Base-by-base conservation (phyloP, 1,140 invertebrate species). In the Cydia splendana region DNA sequence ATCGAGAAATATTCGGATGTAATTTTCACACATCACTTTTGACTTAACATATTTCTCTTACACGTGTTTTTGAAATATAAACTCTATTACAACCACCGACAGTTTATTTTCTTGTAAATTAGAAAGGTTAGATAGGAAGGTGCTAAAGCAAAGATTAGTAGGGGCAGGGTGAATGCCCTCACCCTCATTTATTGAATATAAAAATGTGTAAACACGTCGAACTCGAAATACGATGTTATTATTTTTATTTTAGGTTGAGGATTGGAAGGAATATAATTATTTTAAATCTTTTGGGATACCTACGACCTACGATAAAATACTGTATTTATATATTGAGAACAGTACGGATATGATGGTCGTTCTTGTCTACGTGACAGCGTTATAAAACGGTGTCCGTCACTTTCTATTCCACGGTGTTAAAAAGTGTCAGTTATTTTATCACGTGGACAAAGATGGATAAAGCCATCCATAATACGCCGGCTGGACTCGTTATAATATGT, bases 181-280 rank as follows among this genome's bases (percentile, higher is more conserved):
- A 62, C 18, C 57, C 18, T 62, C 57, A 62, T 62, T 62, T 62
- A 62, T 62, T 62, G 18, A 62, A 62, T 62, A 24, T 24, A 62
- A 62, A 62, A 53, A 53, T 53, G 53, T 9, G 53, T 62, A 62
- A 24, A 57, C 53, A 62, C 57, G 4, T 20, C 57, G 3, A 53
- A 53, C 13, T 53, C 42, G 42, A 45, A 53, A 18, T 53, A 18
- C 51, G 51, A 24, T 62, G 18, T 24, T 62, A 62, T 24, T 53
- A 62, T 62, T 62, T 62, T 62, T 62, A 24, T 62, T 62, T 10
- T 24, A 62, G 57, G 57, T 2, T 2, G 20, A 53, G 51, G 13
- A 18, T 24, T 24, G 57, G 1, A 62, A 3, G 7, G n/a, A 53
- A 1, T 18, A 15, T 6, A n/a, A n/a, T 53, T 5, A 53, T 18